Conservation (phyloP, 2,888 invertebrate genomes). For the Hymenopus coronatus region DNA sequence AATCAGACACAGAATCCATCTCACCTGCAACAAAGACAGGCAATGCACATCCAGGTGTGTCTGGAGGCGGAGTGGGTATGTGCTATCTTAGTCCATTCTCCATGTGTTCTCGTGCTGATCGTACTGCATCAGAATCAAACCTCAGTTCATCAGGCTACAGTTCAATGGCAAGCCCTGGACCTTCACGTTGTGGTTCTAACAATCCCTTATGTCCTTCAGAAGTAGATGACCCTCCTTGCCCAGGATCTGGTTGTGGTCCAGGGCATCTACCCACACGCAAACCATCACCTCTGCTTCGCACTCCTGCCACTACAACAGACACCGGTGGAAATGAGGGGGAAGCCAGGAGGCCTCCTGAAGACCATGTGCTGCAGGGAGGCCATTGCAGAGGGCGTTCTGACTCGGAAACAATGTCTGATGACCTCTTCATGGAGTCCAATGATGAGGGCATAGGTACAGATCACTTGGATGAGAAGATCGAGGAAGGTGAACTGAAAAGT, state of each 20-base stretch:
- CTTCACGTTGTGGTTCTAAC: slow-evolving; percentile 76
- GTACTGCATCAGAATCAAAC: slow-evolving; percentile 79
- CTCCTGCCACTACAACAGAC: slow-evolving; percentile 48
- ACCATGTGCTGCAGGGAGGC: slow-evolving; percentile 31
- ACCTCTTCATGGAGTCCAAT: slow-evolving; percentile 63
- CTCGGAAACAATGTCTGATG: slow-evolving; percentile 72
- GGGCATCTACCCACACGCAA: slow-evolving; percentile 39
- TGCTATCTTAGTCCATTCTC: slow-evolving; percentile 76
- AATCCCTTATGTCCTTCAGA: slow-evolving; percentile 75
- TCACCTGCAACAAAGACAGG: slow-evolving; percentile 56
- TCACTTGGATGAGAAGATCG: slow-evolving; percentile 65
- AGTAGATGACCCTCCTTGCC: slow-evolving; percentile 60
- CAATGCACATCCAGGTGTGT: slow-evolving; percentile 50
- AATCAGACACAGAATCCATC: slow-evolving; percentile 68
- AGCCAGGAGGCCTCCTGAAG: slow-evolving; percentile 21
- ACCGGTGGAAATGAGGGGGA: background rate
- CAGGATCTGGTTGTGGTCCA: slow-evolving; percentile 53
- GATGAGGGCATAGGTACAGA: slow-evolving; percentile 78
- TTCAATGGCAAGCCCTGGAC: slow-evolving; percentile 81
- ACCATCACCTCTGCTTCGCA: slow-evolving; percentile 62
- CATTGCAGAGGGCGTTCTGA: slow-evolving; percentile 61
- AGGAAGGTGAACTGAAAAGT: slow-evolving; percentile 65
- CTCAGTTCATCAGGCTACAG: slow-evolving; percentile 81
- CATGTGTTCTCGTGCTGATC: slow-evolving; percentile 66
- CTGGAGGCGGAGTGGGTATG: slow-evolving; percentile 52